Evolutionary conservation across 2,797 vertebrate genomes (phyloP), one percentile per base, ranked within the genome.

Genomic region (Tenualosa thibaudeaui): DNA sequence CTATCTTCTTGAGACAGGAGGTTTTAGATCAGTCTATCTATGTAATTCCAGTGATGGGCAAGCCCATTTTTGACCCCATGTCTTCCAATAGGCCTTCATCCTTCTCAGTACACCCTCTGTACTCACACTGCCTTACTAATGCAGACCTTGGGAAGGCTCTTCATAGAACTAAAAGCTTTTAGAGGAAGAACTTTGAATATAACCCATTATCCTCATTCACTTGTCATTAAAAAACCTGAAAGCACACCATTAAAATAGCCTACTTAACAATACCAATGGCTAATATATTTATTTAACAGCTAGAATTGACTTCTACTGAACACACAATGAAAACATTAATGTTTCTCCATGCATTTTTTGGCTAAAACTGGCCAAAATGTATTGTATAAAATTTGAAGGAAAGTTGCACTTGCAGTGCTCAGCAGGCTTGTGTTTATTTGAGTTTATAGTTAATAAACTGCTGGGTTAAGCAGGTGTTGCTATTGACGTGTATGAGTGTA

Each of bases 361-460:
- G 7, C 24, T 12, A 51, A 46, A 46, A 3, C 46, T 46, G 56
- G 19, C 7, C 7, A 43, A 43, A 46, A 46, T 46, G 17, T 19
- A 43, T 46, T 8, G 17, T 46, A 0, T 43, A 43, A 19, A 78
- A 6, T 78, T 78, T 19, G 15, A 40, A 3, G 13, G 37, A 71
- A 51, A 8, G 50, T 51, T 8, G 51, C 62, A 68, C 62, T 68
- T 37, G 26, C 62, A 31, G 12, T 75, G 15, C 31, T 19, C 31
- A 26, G 68, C 13, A 15, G 24, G 71, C 71, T 78, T 46, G 71
- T 78, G 40, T 9, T 78, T 78, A 19, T 22, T 78, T 78, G 40
- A 78, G 2, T 78, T 78, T 78, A 17, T 78, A 46, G 71, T 8
- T 40, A 46, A 78, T 78, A 78, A 78, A 22, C 15, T 78, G 71